These are phyloP conservation scores for Atlantisia rogersi DNA, from an alignment of 2,113 vertebrate genomes.

Conservation along the genomic window DNA sequence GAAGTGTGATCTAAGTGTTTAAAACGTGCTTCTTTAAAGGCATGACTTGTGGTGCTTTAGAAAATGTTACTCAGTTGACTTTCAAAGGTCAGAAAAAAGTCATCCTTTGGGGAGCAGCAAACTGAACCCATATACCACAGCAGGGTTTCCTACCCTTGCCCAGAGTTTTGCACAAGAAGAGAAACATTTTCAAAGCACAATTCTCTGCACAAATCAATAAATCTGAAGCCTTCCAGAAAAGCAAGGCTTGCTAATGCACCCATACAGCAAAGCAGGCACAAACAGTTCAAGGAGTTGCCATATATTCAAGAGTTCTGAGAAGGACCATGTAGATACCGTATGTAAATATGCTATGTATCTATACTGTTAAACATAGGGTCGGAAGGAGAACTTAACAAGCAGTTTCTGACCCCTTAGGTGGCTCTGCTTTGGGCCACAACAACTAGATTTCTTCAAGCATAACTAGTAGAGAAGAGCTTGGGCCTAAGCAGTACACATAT, in stretches of 20 bases:
- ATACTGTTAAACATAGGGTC: not conserved
- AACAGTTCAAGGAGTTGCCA: not conserved
- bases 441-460: not conserved
- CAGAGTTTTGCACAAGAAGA: conserved; percentile 2
- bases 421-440: not conserved
- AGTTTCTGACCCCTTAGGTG: not conserved
- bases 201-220: not conserved
- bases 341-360: not conserved
- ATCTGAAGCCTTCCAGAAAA: conserved; percentile 20
- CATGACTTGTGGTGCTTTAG: conserved; percentile 37
- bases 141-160: conserved; percentile 20
- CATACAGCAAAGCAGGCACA: not conserved
- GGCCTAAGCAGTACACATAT: not conserved
- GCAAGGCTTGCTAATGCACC: not conserved
- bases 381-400: not conserved
- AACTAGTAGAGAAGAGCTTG: not conserved
- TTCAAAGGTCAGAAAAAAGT: conserved; percentile 51
- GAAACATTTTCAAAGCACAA: not conserved
- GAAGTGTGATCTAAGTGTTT: not conserved
- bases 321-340: not conserved
- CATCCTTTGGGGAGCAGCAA: not conserved
- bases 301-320: not conserved
- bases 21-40: not conserved
- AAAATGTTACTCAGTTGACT: conserved; percentile 26
- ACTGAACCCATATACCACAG: conserved; percentile 30